A percentile compares a stretch with the other conserved stretches of the same genome.
Conservation (phyloP, 2,113 vertebrate species). For the Zosterops hypoxanthus region DNA sequence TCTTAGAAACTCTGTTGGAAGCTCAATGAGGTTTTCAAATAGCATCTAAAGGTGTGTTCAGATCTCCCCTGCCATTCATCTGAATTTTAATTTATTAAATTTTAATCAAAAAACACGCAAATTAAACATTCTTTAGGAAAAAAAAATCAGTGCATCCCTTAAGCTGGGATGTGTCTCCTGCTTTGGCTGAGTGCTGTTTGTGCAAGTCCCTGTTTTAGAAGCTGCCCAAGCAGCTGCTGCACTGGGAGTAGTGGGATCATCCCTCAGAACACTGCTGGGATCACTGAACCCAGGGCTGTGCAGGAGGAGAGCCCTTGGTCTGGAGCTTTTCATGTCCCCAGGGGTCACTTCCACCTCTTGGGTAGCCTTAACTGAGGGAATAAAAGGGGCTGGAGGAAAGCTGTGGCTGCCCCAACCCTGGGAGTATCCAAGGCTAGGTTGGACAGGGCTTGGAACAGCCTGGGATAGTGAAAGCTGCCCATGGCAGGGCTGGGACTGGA, state of each 20-base stretch:
- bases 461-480: background rate
- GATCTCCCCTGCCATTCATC: background rate
- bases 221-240: background rate
- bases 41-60: background rate
- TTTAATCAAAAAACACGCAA: background rate
- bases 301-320: background rate
- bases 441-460: background rate
- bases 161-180: background rate
- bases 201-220: background rate
- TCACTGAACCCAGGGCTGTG: background rate
- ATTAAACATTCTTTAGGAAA: background rate
- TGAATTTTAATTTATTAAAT: background rate
- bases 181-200: background rate
- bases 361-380: background rate
- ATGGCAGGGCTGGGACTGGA: background rate
- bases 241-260: background rate
- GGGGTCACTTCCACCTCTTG: background rate
- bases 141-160: background rate
- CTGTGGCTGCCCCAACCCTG: background rate
- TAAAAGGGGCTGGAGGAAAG: background rate
- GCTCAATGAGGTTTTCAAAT: background rate
- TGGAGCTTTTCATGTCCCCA: background rate
- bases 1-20: background rate
- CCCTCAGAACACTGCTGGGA: background rate
- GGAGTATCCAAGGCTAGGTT: background rate